phyloP scores from a whole-genome alignment of 2,888 invertebrate genomes.

The Chloroclysta siterata region DNA sequence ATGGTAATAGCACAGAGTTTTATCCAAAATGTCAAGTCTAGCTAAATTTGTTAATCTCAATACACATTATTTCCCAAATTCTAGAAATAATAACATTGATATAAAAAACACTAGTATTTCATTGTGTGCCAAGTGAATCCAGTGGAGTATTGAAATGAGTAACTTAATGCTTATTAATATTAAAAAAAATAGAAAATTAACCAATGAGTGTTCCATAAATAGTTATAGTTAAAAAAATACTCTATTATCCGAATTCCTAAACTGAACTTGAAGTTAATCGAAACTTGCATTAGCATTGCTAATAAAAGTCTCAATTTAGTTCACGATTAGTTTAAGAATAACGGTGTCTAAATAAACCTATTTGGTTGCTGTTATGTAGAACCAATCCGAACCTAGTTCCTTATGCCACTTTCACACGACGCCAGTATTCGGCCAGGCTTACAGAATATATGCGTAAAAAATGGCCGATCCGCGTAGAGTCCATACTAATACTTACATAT shows the following conservation, averaged over 20 bases:
- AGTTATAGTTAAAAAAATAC: background rate
- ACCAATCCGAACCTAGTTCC: conserved; percentile 26
- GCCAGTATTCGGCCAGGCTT: background rate
- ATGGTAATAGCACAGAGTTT: background rate
- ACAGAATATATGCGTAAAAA: background rate
- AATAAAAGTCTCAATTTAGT: background rate
- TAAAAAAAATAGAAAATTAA: background rate
- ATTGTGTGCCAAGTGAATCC: conserved; percentile 16
- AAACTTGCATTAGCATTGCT: background rate
- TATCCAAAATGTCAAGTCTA: background rate
- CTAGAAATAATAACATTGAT: background rate
- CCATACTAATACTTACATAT: background rate
- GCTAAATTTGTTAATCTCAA: background rate
- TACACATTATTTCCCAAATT: background rate
- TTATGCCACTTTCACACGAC: conserved; percentile 16
- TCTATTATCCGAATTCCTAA: background rate
- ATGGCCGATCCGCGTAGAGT: too few relatives aligned
- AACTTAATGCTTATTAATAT: background rate
- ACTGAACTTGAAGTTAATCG: background rate
- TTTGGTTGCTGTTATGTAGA: too few relatives aligned
- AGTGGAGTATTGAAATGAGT: background rate
- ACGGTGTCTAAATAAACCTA: background rate
- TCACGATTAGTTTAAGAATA: background rate
- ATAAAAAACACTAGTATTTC: conserved; percentile 7
- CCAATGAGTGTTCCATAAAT: background rate